Percentiles rank a stretch among this genome's conserved stretches.
Conservation (phyloP, 2,797 vertebrate species). For the Nasua narica region DNA sequence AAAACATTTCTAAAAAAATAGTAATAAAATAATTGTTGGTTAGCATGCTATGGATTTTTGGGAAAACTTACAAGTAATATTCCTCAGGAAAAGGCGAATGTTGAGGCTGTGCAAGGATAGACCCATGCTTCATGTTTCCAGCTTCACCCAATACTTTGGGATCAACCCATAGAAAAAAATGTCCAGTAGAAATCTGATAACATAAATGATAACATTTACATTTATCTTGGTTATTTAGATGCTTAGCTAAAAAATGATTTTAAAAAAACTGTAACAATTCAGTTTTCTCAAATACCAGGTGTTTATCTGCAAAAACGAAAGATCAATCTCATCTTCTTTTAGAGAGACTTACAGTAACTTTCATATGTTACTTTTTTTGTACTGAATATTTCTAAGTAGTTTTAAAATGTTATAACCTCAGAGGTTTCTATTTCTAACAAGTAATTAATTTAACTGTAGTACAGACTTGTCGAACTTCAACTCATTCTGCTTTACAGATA, state of each 20-base stretch:
- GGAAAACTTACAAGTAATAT: constrained; percentile 24
- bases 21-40: constrained; percentile 61
- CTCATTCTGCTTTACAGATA: constrained; percentile 74
- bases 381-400: constrained; percentile 45
- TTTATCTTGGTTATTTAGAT: constrained; percentile 63
- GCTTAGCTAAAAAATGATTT: constrained; percentile 59
- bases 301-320: constrained; percentile 60
- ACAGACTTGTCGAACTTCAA: constrained; percentile 76
- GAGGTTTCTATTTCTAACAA: constrained; percentile 75
- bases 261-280: constrained; percentile 47
- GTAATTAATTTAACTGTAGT: constrained; percentile 80
- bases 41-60: constrained; percentile 54
- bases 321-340: constrained; percentile 58
- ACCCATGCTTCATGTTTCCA: background rate
- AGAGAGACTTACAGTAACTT: background rate
- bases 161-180: background rate
- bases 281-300: constrained; percentile 61
- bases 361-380: constrained; percentile 42
- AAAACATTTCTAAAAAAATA: background rate
- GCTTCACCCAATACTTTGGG: background rate
- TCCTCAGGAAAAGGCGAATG: background rate
- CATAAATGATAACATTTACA: background rate
- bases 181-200: background rate
- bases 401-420: constrained; percentile 72
- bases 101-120: background rate